These are phyloP conservation scores for human DNA, from an alignment of 2,113 vertebrate genomes.

Conservation along the genomic window DNA sequence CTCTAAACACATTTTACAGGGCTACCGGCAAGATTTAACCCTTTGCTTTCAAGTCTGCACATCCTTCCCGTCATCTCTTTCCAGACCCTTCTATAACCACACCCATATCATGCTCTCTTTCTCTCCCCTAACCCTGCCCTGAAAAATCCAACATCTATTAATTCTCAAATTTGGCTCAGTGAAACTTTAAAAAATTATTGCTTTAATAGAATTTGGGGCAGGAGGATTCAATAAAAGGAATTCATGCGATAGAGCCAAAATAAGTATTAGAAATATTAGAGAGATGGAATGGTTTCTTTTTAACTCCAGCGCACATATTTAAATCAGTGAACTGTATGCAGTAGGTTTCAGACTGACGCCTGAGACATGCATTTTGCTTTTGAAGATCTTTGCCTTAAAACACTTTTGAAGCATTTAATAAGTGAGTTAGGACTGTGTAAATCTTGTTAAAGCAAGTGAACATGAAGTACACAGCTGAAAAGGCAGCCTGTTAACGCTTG, in stretches of 20 bases:
- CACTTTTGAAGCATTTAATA: slow-evolving; percentile 58
- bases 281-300: neutral
- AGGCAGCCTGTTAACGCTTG: neutral
- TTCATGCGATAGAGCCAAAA: slow-evolving; percentile 33
- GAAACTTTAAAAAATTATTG: neutral
- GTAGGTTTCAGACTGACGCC: slow-evolving; percentile 31
- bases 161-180: neutral
- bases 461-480: neutral
- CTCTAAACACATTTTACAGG: neutral
- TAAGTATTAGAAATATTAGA: neutral
- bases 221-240: neutral
- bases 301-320: neutral
- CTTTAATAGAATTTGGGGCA: neutral
- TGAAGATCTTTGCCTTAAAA: slow-evolving; percentile 62
- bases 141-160: neutral
- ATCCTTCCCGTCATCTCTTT: neutral
- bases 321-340: slow-evolving; percentile 30
- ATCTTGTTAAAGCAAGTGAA: slow-evolving; percentile 47
- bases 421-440: slow-evolving; percentile 29
- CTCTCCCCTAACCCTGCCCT: neutral
- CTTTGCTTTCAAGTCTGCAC: neutral
- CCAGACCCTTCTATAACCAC: neutral
- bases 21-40: neutral
- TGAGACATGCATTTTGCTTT: slow-evolving; percentile 25
- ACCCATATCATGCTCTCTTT: no score